Percentiles rank a stretch among this genome's conserved stretches.
phyloP scores from a whole-genome alignment of 2,888 invertebrate genomes.

The Parascotia fuliginaria region DNA sequence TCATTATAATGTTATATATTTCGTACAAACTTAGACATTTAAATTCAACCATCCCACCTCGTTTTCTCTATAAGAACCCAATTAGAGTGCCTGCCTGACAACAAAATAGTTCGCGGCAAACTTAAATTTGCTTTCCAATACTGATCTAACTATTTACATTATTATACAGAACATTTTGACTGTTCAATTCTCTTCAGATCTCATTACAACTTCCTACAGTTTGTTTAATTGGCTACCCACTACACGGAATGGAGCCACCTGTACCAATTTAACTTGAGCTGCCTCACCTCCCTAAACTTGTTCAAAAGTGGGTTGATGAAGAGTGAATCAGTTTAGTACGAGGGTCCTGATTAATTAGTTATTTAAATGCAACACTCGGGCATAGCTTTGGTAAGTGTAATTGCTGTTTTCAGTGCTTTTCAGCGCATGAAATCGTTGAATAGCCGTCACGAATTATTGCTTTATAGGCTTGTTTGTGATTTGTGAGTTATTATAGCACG shows the following conservation, averaged over 20 bases:
- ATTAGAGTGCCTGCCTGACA: slow-evolving; percentile 8
- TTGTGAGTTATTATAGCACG: slow-evolving; percentile 24
- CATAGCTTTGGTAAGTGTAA: slow-evolving; percentile 44
- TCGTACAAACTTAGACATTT: too few relatives aligned
- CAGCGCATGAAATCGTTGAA: slow-evolving; percentile 49
- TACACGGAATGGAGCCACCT: slow-evolving; percentile 43
- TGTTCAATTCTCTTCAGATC: slow-evolving; percentile 58
- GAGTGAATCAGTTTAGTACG: slow-evolving; percentile 15
- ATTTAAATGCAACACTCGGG: slow-evolving; percentile 51
- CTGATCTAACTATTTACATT: slow-evolving; percentile 45
- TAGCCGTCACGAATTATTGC: slow-evolving; percentile 38
- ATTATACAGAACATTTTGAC: slow-evolving; percentile 47
- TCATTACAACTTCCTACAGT: slow-evolving; percentile 59
- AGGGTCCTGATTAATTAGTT: slow-evolving; percentile 42
- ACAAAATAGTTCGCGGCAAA: slow-evolving; percentile 18
- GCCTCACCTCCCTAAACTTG: slow-evolving; percentile 2
- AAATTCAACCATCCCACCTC: too few relatives aligned
- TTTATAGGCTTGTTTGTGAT: slow-evolving; percentile 22
- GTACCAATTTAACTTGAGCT: slow-evolving; percentile 44
- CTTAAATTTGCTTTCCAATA: slow-evolving; percentile 32
- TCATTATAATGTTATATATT: too few relatives aligned
- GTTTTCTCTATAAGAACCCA: slow-evolving; percentile 3
- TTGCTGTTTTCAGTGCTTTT: slow-evolving; percentile 52
- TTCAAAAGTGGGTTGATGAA: slow-evolving; percentile 10
- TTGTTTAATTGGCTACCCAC: slow-evolving; percentile 60